These are phyloP conservation scores for Limnephilus marmoratus DNA, from an alignment of 2,888 invertebrate genomes.

Conservation along the genomic window DNA sequence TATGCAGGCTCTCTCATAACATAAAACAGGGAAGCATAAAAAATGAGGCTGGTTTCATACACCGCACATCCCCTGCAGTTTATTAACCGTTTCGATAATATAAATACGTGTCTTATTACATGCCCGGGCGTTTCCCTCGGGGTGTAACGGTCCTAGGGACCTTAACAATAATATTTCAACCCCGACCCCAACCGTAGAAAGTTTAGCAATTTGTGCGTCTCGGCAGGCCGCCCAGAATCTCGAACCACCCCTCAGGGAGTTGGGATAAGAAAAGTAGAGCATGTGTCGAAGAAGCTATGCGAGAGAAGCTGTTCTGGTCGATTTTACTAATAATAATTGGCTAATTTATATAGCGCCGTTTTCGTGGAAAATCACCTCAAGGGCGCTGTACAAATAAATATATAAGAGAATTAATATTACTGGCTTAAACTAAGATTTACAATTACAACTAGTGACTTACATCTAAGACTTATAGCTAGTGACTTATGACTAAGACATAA, in stretches of 20 bases:
- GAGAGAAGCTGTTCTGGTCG: neutral
- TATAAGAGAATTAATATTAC: too few relatives aligned
- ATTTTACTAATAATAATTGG: too few relatives aligned
- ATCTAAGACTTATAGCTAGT: too few relatives aligned
- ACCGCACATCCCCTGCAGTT: neutral
- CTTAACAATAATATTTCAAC: constrained; percentile 32
- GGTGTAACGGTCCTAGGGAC: constrained; percentile 2
- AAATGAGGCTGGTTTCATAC: neutral
- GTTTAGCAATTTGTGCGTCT: constrained; percentile 39
- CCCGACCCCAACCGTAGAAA: neutral
- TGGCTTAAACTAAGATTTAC: too few relatives aligned
- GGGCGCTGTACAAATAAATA: too few relatives aligned
- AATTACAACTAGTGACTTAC: too few relatives aligned
- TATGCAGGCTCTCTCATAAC: neutral
- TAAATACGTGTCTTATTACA: constrained; percentile 28
- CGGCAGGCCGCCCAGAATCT: constrained; percentile 11
- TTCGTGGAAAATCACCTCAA: too few relatives aligned
- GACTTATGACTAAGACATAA: too few relatives aligned
- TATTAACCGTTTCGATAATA: constrained; percentile 22
- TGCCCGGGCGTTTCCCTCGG: neutral
- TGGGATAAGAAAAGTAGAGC: neutral
- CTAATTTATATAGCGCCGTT: too few relatives aligned
- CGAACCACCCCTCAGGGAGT: neutral
- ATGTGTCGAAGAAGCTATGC: neutral
- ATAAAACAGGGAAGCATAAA: neutral